Evolutionary conservation across 2,113 vertebrate genomes (phyloP).

Genomic region (Corydoras sp.): DNA sequence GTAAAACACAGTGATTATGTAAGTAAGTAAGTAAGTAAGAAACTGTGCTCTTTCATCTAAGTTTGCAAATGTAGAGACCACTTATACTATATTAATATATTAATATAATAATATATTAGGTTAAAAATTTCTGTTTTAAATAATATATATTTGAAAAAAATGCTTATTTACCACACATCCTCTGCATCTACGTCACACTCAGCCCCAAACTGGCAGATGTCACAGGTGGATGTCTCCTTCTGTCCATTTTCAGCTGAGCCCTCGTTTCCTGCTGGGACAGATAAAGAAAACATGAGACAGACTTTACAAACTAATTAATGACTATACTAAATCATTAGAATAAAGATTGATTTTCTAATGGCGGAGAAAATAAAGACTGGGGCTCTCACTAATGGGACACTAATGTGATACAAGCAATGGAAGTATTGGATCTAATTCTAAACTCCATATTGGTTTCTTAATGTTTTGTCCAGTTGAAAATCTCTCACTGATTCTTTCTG

Average conservation of each 20-base stretch:
- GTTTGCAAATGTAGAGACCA: too few relatives aligned
- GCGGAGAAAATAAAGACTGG: neutral
- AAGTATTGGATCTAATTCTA: constrained; percentile 7
- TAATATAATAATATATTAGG: too few relatives aligned
- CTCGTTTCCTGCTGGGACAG: constrained; percentile 82
- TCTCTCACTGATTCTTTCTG: constrained; percentile 61
- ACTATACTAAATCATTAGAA: neutral
- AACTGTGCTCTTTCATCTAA: too few relatives aligned
- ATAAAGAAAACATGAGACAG: constrained; percentile 46
- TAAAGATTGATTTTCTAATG: constrained; percentile 10
- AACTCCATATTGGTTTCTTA: constrained; percentile 41
- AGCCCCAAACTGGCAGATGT: constrained; percentile 97
- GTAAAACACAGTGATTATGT: too few relatives aligned
- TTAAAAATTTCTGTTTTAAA: too few relatives aligned
- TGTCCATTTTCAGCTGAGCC: constrained; percentile 92
- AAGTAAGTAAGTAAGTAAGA: too few relatives aligned
- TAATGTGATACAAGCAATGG: constrained; percentile 5
- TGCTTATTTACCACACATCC: constrained; percentile 85
- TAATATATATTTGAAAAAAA: too few relatives aligned
- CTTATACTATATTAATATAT: too few relatives aligned
- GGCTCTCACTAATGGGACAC: neutral
- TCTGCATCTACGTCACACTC: constrained; percentile 98
- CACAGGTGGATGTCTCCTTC: constrained; percentile 97
- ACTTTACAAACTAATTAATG: neutral
- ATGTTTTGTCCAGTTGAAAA: constrained; percentile 49